These are phyloP conservation scores for Daubentonia madagascariensis DNA, from an alignment of 2,113 vertebrate genomes.

Conservation along the genomic window DNA sequence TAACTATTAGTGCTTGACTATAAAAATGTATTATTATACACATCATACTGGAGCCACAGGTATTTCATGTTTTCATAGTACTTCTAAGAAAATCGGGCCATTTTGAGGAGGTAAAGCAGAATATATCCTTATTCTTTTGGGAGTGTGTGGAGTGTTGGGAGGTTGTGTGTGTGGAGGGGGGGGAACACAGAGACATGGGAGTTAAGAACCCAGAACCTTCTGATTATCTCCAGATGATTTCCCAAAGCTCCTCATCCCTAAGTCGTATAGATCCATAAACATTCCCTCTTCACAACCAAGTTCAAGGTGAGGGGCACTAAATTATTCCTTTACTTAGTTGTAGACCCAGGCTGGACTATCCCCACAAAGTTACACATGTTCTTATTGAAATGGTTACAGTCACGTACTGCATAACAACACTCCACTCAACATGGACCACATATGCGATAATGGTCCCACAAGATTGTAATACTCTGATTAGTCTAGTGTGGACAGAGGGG, in stretches of 20 bases:
- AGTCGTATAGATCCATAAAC: neutral
- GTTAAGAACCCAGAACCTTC: neutral
- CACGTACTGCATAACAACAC: neutral
- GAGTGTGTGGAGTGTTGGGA: neutral
- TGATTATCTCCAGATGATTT: neutral
- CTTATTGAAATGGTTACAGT: neutral
- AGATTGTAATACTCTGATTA: neutral
- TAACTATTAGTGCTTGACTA: neutral
- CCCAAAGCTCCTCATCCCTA: neutral
- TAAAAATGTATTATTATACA: neutral
- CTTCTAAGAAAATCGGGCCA: neutral
- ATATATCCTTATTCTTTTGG: neutral
- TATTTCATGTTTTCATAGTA: neutral
- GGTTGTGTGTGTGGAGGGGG: neutral
- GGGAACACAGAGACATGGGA: neutral
- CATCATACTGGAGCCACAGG: neutral
- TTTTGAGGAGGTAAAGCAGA: neutral
- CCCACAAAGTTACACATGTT: neutral
- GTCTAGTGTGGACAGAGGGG: neutral
- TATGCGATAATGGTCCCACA: neutral
- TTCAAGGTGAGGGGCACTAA: neutral
- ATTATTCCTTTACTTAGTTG: neutral
- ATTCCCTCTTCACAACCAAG: neutral
- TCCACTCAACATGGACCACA: neutral
- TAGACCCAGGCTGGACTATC: neutral